These are phyloP conservation scores for Ormyrus pomaceus DNA, from an alignment of 2,888 invertebrate genomes.

Conservation along the genomic window DNA sequence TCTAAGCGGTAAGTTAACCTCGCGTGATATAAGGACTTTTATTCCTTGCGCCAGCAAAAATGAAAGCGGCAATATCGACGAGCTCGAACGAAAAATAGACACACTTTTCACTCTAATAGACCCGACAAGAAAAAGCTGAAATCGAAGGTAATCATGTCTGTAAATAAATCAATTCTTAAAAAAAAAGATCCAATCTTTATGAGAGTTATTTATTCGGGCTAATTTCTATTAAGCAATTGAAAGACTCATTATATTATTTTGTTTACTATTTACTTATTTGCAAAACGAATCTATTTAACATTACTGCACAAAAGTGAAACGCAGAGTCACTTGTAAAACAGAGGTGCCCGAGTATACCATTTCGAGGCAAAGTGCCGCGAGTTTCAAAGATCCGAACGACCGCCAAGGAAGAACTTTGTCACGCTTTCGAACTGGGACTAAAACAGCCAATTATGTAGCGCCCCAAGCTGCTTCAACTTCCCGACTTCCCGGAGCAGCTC, in stretches of 20 bases:
- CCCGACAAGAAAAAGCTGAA: too few relatives aligned
- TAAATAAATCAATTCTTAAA: too few relatives aligned
- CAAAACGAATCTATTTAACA: too few relatives aligned
- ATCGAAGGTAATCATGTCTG: too few relatives aligned
- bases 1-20: background rate
- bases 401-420: background rate
- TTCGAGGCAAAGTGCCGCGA: background rate
- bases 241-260: too few relatives aligned
- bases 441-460: conserved; percentile 38
- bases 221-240: too few relatives aligned
- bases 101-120: background rate
- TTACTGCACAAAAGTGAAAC: too few relatives aligned
- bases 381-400: conserved; percentile 34
- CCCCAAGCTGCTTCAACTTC: conserved; percentile 17
- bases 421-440: background rate
- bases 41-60: conserved; percentile 7
- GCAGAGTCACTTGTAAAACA: too few relatives aligned
- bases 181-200: too few relatives aligned
- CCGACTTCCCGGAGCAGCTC: background rate
- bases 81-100: conserved; percentile 18
- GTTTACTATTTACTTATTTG: too few relatives aligned
- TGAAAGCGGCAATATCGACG: conserved; percentile 25
- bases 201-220: too few relatives aligned
- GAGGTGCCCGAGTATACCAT: too few relatives aligned
- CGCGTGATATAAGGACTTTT: conserved; percentile 11